A percentile compares a stretch with the other conserved stretches of the same genome.
Evolutionary conservation across 2,797 vertebrate species (phyloP).

Genomic region (Danio choprae): DNA sequence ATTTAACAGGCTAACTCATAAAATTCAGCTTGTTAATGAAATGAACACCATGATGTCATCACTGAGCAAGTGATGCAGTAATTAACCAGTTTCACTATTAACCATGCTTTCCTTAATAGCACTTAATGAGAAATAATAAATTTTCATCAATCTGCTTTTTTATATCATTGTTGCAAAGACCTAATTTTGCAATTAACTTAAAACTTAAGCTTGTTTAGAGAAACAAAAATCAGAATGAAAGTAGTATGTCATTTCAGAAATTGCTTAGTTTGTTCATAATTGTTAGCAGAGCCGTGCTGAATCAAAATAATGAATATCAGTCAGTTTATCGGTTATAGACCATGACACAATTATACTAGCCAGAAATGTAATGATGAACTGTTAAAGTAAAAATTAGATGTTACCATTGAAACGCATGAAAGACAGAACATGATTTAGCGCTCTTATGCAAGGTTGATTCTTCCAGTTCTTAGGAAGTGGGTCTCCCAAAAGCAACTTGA

Average conservation of each 20-base stretch:
- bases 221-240: not conserved
- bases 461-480: not conserved
- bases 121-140: too few species aligned
- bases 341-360: not conserved
- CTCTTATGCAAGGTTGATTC: not conserved
- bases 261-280: too few species aligned
- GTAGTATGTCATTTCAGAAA: not conserved
- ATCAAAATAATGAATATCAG: too few species aligned
- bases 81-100: too few species aligned
- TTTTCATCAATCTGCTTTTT: too few species aligned
- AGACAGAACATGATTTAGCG: not conserved
- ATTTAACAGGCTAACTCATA: too few species aligned
- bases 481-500: not conserved
- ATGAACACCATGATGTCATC: too few species aligned
- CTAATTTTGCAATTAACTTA: not conserved
- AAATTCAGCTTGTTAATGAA: too few species aligned
- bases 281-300: too few species aligned
- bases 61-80: too few species aligned
- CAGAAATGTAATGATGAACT: not conserved
- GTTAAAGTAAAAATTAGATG: not conserved
- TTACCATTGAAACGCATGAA: not conserved
- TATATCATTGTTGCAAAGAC: too few species aligned
- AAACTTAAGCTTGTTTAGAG: not conserved
- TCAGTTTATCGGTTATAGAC: not conserved
- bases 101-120: too few species aligned